phyloP scores from a whole-genome alignment of 2,888 invertebrate species.

The Nephrotoma appendiculata region DNA sequence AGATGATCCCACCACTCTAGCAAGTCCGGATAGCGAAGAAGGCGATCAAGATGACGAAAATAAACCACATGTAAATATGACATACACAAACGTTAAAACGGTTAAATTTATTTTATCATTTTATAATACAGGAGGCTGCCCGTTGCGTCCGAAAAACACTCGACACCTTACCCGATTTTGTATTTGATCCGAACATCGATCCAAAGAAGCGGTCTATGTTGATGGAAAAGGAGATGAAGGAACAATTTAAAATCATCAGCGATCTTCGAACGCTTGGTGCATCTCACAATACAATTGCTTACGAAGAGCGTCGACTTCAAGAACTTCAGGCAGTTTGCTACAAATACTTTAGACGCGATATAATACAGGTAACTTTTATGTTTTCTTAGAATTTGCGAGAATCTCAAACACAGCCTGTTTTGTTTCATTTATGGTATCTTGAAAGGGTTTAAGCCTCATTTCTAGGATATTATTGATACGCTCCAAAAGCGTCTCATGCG shows the following conservation, averaged over 20 bases:
- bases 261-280: slow-evolving; percentile 81
- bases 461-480: not conserved
- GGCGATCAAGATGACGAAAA: slow-evolving; percentile 53
- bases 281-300: slow-evolving; percentile 77
- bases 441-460: not conserved
- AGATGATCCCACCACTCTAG: slow-evolving; percentile 55
- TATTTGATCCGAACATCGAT: slow-evolving; percentile 65
- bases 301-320: slow-evolving; percentile 80
- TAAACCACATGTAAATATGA: slow-evolving; percentile 32
- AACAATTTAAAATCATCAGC: slow-evolving; percentile 89
- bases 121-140: slow-evolving; percentile 34
- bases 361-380: slow-evolving; percentile 49
- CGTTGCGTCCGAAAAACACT: slow-evolving; percentile 48
- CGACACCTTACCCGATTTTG: slow-evolving; percentile 68
- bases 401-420: not conserved
- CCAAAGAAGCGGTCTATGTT: slow-evolving; percentile 77
- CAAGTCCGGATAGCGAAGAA: slow-evolving; percentile 61
- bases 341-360: slow-evolving; percentile 84
- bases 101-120: slow-evolving; percentile 9
- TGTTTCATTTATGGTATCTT: not conserved
- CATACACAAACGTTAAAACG: not conserved
- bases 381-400: not conserved
- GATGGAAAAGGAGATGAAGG: slow-evolving; percentile 94
- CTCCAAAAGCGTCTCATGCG: not conserved
- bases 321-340: slow-evolving; percentile 90